phyloP scores from a whole-genome alignment of 2,797 vertebrate genomes.

The Apogon talboti region DNA sequence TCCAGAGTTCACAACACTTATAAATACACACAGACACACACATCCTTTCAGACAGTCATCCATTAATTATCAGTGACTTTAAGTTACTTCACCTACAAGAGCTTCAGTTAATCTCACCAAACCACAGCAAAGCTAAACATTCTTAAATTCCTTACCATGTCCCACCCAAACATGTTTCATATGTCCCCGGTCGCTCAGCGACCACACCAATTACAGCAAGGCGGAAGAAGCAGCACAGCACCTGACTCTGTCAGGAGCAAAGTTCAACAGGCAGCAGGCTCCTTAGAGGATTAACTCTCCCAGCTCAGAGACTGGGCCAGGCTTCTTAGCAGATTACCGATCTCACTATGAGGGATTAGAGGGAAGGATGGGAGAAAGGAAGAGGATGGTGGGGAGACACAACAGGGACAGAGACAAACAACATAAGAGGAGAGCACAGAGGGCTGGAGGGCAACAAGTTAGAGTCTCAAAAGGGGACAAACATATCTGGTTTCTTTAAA shows the following conservation, averaged over 20 bases:
- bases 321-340: constrained; percentile 69
- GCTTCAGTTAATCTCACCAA: neutral
- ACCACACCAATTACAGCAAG: constrained; percentile 42
- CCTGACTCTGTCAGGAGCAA: constrained; percentile 66
- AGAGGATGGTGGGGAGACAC: neutral
- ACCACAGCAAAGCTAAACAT: neutral
- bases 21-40: neutral
- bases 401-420: neutral
- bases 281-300: constrained; percentile 64
- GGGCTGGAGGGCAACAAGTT: no score
- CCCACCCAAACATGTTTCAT: constrained; percentile 75
- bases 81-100: neutral
- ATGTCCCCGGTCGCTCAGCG: constrained; percentile 40
- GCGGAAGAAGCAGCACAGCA: constrained; percentile 46
- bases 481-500: no score
- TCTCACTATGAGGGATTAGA: constrained; percentile 61
- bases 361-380: constrained; percentile 2
- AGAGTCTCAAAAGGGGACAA: no score
- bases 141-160: constrained; percentile 74
- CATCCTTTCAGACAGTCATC: neutral
- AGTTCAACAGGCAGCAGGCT: constrained; percentile 77
- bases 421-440: neutral
- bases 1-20: neutral
- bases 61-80: neutral
- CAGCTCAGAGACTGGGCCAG: constrained; percentile 45